A percentile compares a stretch with the other conserved stretches of the same genome.
phyloP scores from a whole-genome alignment of 2,113 vertebrate species.

The Rhinopomastus cyanomelas region DNA sequence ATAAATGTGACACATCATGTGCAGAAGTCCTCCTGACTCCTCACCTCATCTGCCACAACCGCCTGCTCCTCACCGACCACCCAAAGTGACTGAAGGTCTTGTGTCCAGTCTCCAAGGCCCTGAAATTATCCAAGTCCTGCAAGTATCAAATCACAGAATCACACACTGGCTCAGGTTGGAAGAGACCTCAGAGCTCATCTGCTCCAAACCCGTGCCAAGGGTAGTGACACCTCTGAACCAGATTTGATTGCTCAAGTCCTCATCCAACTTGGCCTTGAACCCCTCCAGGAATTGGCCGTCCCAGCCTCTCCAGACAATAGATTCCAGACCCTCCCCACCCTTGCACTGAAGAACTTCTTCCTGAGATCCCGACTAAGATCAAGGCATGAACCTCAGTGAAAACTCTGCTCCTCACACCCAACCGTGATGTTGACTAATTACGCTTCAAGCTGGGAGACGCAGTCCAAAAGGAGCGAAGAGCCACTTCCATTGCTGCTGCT shows the following conservation, averaged over 20 bases:
- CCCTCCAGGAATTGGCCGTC: too few species aligned
- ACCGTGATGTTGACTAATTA: rapidly evolving
- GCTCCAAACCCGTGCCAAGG: too few species aligned
- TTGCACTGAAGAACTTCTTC: too few species aligned
- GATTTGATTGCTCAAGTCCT: too few species aligned
- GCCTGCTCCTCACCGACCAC: background rate
- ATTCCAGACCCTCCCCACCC: too few species aligned
- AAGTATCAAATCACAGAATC: background rate
- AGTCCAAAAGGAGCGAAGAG: rapidly evolving
- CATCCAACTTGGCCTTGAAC: too few species aligned
- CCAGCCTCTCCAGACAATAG: too few species aligned
- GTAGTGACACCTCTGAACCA: too few species aligned
- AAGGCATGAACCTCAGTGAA: background rate
- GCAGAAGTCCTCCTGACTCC: rapidly evolving
- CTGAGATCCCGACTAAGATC: too few species aligned
- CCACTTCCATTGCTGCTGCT: background rate
- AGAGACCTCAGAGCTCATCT: too few species aligned
- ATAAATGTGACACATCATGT: rapidly evolving
- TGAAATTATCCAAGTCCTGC: background rate
- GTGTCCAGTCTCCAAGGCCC: background rate
- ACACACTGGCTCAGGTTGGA: too few species aligned
- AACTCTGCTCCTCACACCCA: background rate
- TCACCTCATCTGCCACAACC: background rate
- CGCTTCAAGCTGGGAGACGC: background rate
- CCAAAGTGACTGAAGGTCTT: rapidly evolving